A percentile compares a stretch with the other conserved stretches of the same genome.
These are phyloP conservation scores for Sialis fuliginosa DNA, from an alignment of 2,888 invertebrate genomes.

Conservation along the genomic window DNA sequence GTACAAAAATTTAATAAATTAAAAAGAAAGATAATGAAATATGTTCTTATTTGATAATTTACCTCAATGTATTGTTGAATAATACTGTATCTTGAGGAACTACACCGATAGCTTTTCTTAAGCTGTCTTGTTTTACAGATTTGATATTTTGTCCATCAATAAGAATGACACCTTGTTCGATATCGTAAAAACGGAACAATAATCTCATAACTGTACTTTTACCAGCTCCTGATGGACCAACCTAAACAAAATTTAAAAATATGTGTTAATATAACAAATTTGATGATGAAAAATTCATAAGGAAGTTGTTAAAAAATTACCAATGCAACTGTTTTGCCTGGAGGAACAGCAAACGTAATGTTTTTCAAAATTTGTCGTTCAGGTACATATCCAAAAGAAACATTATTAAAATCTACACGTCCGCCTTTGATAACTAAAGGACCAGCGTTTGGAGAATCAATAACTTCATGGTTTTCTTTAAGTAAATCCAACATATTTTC, in stretches of 20 bases:
- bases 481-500: conserved; percentile 98
- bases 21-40: neutral
- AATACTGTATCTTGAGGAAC: conserved; percentile 96
- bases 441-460: conserved; percentile 65
- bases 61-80: conserved; percentile 82
- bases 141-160: conserved; percentile 84
- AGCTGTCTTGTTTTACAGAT: conserved; percentile 65
- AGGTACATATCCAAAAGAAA: conserved; percentile 74
- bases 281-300: no score
- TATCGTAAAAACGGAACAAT: conserved; percentile 92
- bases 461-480: conserved; percentile 70
- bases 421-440: conserved; percentile 50
- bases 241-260: conserved; percentile 28
- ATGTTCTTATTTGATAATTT: conserved; percentile 12
- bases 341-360: conserved; percentile 58
- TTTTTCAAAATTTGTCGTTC: conserved; percentile 61
- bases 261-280: neutral
- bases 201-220: conserved; percentile 93
- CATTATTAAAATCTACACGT: conserved; percentile 73
- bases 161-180: conserved; percentile 66
- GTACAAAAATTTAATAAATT: conserved; percentile 11
- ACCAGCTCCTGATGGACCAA: conserved; percentile 80
- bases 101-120: conserved; percentile 74
- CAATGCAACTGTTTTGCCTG: conserved; percentile 73
- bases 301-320: conserved; percentile 25